Base-by-base conservation (phyloP, 2,113 vertebrate species). In the Lynx canadensis region DNA sequence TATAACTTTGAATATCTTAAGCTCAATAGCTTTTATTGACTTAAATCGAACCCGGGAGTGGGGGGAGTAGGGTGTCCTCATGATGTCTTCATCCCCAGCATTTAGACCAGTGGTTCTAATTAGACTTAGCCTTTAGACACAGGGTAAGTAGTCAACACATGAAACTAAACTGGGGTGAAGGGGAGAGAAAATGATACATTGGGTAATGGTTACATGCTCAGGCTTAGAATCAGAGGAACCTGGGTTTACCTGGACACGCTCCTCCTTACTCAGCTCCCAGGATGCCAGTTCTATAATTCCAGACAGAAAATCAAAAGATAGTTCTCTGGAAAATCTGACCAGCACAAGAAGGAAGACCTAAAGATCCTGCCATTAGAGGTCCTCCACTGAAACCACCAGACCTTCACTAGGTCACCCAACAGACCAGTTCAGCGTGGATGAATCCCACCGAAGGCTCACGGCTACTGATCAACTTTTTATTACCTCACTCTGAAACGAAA, bases 1-100 rank as follows among this genome's bases (percentile, higher is more conserved):
- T 50, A 94, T 79, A 94, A 82, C 66, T 94, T 90, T 31, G 36
- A 95, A 73, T 25, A 60, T 94, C 68, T 89, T 52, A 92, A 92
- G 18, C 41, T 94, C 69, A 95, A 18, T 33, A 71, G 50, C 65
- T 89, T 25, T 86, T 95, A 82, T 57, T 82, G 83, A 80, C 57
- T 91, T 89, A 91, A 84, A 74, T 36, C 55, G 41, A 89, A 90
- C 29, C 27, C 93, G 27, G 8, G 19, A 4, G 5, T 93, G 14
- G 87, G 10, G 41, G 52, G 60, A 83, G 13, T 86, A 69, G 69
- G 29, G 18, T 57, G 5, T 89, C 94, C 84, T 79, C 92, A 82
- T 89, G 38, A 71, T 88, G 93, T 87, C 36, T 85, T 95, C 93
- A 89, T 89, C n/a, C 9, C 65, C 25, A 66, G 71, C n/a, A 63